Base-by-base conservation (phyloP, 2,113 vertebrate genomes). In the Baryphthengus martii region DNA sequence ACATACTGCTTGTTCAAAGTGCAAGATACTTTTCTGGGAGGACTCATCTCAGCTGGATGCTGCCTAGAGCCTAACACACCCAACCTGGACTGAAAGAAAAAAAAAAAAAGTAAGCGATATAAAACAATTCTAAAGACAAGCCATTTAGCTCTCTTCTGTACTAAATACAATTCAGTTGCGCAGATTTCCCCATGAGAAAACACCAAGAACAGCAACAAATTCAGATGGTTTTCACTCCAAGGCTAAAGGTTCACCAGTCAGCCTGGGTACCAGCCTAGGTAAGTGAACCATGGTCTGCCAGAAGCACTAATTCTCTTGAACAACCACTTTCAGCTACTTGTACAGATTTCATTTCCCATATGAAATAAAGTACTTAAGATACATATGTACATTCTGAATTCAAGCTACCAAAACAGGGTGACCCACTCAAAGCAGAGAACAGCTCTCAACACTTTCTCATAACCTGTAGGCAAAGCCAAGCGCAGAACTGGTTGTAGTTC, bases 371-470 rank as follows among this genome's bases (percentile, higher is more conserved):
- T 83, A 31, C 23, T 61, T 71, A 24, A 24, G 10, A 13, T 52
- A 73, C 16, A 6, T 62, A 70, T 33, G 25, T 42, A 39, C n/a
- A 79, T 42, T 79, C 67, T 66, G 29, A 90, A 88, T 47, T 82
- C 58, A 90, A 79, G 24, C 44, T 83, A 80, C 40, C 61, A 56
- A 88, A 82, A 66, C 16, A 88, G 6, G 42, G 39, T 61, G 74
- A 93, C 44, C 66, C 52, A 88, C 66, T 75, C 31, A 56, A 91
- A 94, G 47, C 77, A 68, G 39, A 72, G 78, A 91, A 78, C 31
- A 91, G 70, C 66, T 93, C 83, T 95, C 82, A 93, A 58, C 85
- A 85, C 90, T 65, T 93, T 59, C 40, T 94, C 68, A 90, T 85
- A 91, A 68, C 24, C n/a, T 85, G 42, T 35, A 92, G 47, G 45